A percentile compares a stretch with the other conserved stretches of the same genome.
phyloP scores from a whole-genome alignment of 2,113 vertebrate species.

The Lates calcarifer region DNA sequence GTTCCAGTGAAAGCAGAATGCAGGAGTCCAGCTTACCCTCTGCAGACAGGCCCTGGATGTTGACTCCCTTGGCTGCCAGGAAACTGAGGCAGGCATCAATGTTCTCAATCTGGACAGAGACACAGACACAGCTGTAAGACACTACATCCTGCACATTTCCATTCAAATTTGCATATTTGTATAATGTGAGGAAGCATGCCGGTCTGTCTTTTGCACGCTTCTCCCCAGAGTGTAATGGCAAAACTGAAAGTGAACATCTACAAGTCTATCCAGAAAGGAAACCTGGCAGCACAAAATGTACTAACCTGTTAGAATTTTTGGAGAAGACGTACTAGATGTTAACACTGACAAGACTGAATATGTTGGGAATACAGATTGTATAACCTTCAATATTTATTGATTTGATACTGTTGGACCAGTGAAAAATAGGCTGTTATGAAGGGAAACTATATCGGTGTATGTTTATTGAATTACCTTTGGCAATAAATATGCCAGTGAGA shows the following conservation, averaged over 20 bases:
- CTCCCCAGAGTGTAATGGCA: not conserved
- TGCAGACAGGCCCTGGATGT: constrained; percentile 98
- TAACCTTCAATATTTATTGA: not conserved
- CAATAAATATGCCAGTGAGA: not conserved
- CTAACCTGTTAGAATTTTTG: not conserved
- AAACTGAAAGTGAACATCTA: constrained; percentile 4
- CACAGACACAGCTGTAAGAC: constrained; percentile 47
- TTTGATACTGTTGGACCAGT: not conserved
- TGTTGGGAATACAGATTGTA: not conserved
- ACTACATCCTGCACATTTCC: constrained; percentile 37
- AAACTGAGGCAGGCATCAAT: constrained; percentile 98
- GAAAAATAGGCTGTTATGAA: not conserved
- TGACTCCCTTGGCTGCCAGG: constrained; percentile 98
- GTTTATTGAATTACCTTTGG: not conserved
- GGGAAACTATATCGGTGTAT: not conserved
- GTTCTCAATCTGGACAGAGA: constrained; percentile 93
- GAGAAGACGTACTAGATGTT: not conserved
- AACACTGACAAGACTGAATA: not conserved
- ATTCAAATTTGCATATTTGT: constrained; percentile 57
- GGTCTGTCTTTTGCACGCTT: constrained; percentile 23
- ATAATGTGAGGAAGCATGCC: constrained; percentile 18
- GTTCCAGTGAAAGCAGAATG: constrained; percentile 2
- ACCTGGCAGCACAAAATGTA: not conserved
- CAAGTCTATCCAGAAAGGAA: not conserved
- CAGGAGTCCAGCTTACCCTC: constrained; percentile 89